Evolutionary conservation across 1,140 invertebrate genomes (phyloP).

Genomic region (Danaus plexippus): DNA sequence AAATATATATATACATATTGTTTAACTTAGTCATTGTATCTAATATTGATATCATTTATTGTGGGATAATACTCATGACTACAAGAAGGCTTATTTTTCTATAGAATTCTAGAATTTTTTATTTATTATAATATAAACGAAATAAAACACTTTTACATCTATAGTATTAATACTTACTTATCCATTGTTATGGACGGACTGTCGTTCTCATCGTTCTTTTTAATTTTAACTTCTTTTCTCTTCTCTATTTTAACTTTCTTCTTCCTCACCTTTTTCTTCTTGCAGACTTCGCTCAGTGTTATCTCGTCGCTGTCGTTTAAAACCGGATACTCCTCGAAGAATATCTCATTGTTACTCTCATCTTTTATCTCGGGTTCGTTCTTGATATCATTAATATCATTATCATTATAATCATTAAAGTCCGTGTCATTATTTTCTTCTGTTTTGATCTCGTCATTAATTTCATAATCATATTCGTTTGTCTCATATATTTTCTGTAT

Average conservation of each 20-base stretch:
- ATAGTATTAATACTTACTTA: slow-evolving; percentile 32
- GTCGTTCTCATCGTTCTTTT: slow-evolving; percentile 28
- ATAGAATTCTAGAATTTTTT: not conserved
- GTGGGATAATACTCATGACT: too few species aligned
- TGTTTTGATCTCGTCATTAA: slow-evolving; percentile 20
- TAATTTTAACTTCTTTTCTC: slow-evolving; percentile 24
- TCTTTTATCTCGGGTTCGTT: slow-evolving; percentile 21
- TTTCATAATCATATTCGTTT: slow-evolving; percentile 13
- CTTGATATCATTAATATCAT: slow-evolving; percentile 31
- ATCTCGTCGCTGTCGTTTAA: slow-evolving; percentile 46
- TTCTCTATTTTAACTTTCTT: slow-evolving; percentile 29
- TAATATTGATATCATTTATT: too few species aligned
- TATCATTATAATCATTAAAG: slow-evolving; percentile 10
- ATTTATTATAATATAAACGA: not conserved
- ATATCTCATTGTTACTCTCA: slow-evolving; percentile 35
- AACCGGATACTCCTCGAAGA: slow-evolving; percentile 36
- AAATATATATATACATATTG: too few species aligned
- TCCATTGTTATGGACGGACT: slow-evolving; percentile 38
- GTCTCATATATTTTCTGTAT: slow-evolving; percentile 1
- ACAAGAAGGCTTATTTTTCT: not conserved
- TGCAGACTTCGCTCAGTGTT: slow-evolving; percentile 45
- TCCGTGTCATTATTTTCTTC: slow-evolving; percentile 10
- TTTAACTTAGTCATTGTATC: too few species aligned
- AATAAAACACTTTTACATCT: not conserved
- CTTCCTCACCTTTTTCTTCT: slow-evolving; percentile 32